These are phyloP conservation scores for Magallana gigas DNA, from an alignment of 1,140 invertebrate species.

Conservation along the genomic window DNA sequence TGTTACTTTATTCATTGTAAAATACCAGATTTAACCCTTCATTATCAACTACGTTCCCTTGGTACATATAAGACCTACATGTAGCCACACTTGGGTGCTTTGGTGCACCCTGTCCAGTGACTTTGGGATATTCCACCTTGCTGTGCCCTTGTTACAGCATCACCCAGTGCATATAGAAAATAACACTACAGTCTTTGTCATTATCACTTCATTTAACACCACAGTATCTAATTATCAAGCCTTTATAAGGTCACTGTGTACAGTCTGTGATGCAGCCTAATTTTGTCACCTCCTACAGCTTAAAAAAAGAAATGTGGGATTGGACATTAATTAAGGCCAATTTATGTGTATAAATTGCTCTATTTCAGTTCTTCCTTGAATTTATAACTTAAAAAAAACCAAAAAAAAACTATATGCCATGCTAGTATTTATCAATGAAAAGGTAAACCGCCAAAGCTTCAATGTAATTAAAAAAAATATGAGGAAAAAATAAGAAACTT, in stretches of 20 bases:
- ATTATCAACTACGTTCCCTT: too few species aligned
- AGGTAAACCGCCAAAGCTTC: not conserved
- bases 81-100: too few species aligned
- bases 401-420: not conserved
- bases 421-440: not conserved
- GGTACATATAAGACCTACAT: too few species aligned
- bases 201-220: too few species aligned
- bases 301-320: not conserved
- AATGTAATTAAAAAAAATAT: not conserved
- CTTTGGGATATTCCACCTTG: too few species aligned
- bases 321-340: constrained; percentile 21
- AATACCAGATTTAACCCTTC: too few species aligned
- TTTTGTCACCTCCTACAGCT: not conserved
- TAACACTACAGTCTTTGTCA: too few species aligned
- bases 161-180: too few species aligned
- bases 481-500: not conserved
- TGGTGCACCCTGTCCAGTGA: too few species aligned
- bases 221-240: not conserved
- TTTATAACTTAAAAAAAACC: not conserved
- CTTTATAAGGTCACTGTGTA: not conserved
- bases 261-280: not conserved
- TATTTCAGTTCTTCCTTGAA: not conserved
- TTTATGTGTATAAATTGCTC: constrained; percentile 18
- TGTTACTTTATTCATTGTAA: too few species aligned
- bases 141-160: too few species aligned